Evolutionary conservation across 2,113 vertebrate species (phyloP).

Genomic region (Atractosteus spatula): DNA sequence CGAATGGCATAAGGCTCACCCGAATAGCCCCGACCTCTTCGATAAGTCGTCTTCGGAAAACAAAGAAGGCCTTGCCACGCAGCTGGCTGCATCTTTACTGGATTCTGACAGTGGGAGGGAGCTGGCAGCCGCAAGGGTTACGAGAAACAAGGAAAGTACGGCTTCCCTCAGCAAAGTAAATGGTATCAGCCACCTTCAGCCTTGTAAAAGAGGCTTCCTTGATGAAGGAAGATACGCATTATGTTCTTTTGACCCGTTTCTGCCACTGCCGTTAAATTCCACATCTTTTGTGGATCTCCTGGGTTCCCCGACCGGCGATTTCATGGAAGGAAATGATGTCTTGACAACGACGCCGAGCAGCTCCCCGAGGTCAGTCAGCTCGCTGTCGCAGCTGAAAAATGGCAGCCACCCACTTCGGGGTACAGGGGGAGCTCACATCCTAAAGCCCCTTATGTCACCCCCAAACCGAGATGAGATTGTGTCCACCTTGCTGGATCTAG

Average conservation of each 20-base stretch:
- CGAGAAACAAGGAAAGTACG: constrained; percentile 69
- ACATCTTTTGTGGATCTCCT: constrained; percentile 76
- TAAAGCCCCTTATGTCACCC: constrained; percentile 96
- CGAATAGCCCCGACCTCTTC: constrained; percentile 81
- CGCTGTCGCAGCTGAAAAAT: constrained; percentile 83
- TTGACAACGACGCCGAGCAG: constrained; percentile 87
- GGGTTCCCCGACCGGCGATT: constrained; percentile 81
- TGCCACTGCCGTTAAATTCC: constrained; percentile 72
- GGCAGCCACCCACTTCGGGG: constrained; percentile 76
- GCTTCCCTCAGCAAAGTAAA: constrained; percentile 65
- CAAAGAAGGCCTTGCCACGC: constrained; percentile 57
- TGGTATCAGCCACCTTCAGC: constrained; percentile 77
- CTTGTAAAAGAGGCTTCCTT: constrained; percentile 72
- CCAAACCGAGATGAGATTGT: constrained; percentile 94
- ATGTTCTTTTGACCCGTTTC: constrained; percentile 64
- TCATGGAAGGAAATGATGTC: constrained; percentile 74
- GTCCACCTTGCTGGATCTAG: constrained; percentile 82
- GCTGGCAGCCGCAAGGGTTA: constrained; percentile 58
- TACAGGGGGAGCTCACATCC: constrained; percentile 71
- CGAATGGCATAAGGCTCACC: constrained; percentile 59
- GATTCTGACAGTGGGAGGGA: constrained; percentile 65
- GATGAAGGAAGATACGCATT: constrained; percentile 78
- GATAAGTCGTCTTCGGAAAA: constrained; percentile 68
- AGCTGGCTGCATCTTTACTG: constrained; percentile 57
- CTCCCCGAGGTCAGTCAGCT: constrained; percentile 87